A percentile compares a stretch with the other conserved stretches of the same genome.
phyloP scores from a whole-genome alignment of 2,888 invertebrate species.

The Spialia ferax region DNA sequence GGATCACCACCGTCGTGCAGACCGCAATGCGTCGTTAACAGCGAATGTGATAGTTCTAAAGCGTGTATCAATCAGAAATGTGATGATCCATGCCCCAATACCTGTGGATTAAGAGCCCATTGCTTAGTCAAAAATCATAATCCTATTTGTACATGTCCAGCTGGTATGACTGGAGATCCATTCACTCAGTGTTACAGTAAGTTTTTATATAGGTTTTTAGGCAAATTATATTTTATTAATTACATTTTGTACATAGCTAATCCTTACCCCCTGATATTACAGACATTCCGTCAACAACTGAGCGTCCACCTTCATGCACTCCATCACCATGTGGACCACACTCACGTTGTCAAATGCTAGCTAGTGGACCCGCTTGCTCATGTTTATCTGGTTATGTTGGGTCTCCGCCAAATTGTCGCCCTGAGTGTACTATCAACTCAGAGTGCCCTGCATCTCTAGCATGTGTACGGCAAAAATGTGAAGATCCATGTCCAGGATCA shows the following conservation, averaged over 20 bases:
- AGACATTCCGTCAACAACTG: conserved; percentile 81
- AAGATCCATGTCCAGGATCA: conserved; percentile 94
- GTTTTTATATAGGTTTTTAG: conserved; percentile 50
- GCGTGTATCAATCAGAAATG: conserved; percentile 96
- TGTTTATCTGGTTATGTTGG: conserved; percentile 93
- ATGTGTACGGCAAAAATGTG: conserved; percentile 92
- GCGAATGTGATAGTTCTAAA: conserved; percentile 93
- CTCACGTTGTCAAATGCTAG: conserved; percentile 91
- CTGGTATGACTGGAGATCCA: conserved; percentile 95
- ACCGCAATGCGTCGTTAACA: conserved; percentile 95
- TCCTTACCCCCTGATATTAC: neutral
- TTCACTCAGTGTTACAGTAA: conserved; percentile 93
- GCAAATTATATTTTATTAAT: neutral
- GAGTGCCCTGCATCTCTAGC: conserved; percentile 93
- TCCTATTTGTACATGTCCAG: conserved; percentile 94
- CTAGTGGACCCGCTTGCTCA: conserved; percentile 92
- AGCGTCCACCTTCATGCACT: conserved; percentile 91
- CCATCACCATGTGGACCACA: conserved; percentile 95
- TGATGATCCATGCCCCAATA: conserved; percentile 95
- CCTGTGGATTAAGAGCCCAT: conserved; percentile 94
- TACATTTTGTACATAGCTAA: neutral
- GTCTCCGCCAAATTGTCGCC: conserved; percentile 92
- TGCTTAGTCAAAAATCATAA: conserved; percentile 95
- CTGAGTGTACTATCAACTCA: conserved; percentile 92
- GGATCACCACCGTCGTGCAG: conserved; percentile 93